Base-by-base conservation (phyloP, 1,140 invertebrate species). In the Samia ricini region DNA sequence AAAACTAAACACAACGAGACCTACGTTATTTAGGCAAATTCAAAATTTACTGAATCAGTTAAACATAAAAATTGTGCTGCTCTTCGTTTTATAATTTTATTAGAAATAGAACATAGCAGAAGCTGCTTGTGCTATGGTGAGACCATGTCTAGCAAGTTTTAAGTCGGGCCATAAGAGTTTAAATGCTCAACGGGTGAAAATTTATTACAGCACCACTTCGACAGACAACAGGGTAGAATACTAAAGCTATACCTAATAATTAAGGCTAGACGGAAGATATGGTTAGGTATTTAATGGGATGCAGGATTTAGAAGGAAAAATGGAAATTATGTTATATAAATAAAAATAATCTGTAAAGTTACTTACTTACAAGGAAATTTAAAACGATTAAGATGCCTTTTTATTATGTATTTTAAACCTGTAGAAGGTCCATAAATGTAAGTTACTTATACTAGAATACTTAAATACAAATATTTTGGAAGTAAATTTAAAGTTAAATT, bases 211-310 rank as follows among this genome's bases (percentile, higher is more conserved):
- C 79, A 78, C 71, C 75, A 82, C 51, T 78, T 76, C 62, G 49
- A 74, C 76, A 81, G 62, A 77, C 74, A 72, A 71, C 71, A 75
- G 75, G 77, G 74, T 79, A 78, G 77, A 79, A 62, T 81, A 87
- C 83, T 89, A 89, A 85, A 85, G 83, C 86, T 89, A 87, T 89
- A 87, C 33, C 33, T 42, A 42, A 42, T 81, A 81, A 81, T 75
- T 86, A 82, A 80, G 72, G 86, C 79, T 76, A 82, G 80, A 76
- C 29, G 76, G 79, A 83, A 71, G 62, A 56, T 15, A 63, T 60
- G 75, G 79, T 65, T 67, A 29, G 77, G 77, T 76, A 60, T 68
- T 58, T 51, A 66, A 65, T 18, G 48, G 56, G 58, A 59, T 61
- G 61, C 60, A 68, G 20, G 51, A 21, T 52, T 52, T 52, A 22